Base-by-base conservation (phyloP, 1,140 invertebrate species). In the Periplaneta americana region DNA sequence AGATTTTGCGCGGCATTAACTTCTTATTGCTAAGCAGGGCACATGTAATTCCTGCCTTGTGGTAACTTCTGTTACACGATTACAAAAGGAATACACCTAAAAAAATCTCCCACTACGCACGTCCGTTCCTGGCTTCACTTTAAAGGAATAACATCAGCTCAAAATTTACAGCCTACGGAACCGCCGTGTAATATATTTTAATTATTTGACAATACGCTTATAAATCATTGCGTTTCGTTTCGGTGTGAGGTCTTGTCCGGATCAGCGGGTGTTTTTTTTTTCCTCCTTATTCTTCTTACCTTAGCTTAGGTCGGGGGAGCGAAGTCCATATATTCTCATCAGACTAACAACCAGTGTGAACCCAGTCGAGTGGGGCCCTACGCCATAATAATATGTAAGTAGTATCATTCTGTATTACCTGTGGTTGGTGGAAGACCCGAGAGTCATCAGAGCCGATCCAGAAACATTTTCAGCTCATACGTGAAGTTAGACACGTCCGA, bases 141-240 rank as follows among this genome's bases (percentile, higher is more conserved):
- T n/a, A 11, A 66, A n/a, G 48, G 48, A 66, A 66, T 66, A 66
- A 66, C 48, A 66, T n/a, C 48, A 66, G 48, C 48, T 66, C 22
- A 28, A 66, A 66, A 66, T 66, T 66, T 66, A 66, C 48, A 66
- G 48, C 48, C 28, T n/a, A 66, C 48, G 8, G 48, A n/a, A 9
- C n/a, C n/a, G n/a, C n/a, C 28, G 76, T 31, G 35, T 36, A 34
- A 78, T 78, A 78, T 78, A 78, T 78, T 78, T 78, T 78, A 78
- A 78, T 78, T 78, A 78, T 78, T 78, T 78, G 76, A 78, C 76
- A 78, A 78, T 78, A 78, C 76, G 34, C 76, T 28, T 78, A 78
- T 78, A 78, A 78, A 78, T 78, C 76, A 78, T 36, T 36, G 76
- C 33, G 18, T 39, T 78, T 36, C 35, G 34, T 37, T 78, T 39